Conservation (phyloP, 2,888 invertebrate genomes). For the Noctua fimbriata region DNA sequence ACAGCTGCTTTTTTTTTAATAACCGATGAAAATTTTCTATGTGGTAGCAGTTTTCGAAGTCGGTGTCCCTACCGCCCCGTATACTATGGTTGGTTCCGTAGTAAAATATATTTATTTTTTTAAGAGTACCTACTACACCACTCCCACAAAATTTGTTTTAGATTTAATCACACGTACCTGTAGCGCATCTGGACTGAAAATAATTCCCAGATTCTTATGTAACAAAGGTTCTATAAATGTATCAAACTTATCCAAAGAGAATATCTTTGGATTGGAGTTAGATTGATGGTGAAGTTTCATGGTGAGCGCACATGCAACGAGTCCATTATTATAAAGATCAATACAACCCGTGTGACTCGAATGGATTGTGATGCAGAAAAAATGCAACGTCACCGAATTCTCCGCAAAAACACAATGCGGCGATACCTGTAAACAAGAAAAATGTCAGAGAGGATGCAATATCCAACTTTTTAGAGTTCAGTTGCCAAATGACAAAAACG, state of each 20-base stretch:
- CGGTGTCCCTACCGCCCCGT: no score
- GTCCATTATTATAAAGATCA: slow-evolving; percentile 86
- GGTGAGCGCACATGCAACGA: slow-evolving; percentile 82
- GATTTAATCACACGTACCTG: slow-evolving; percentile 71
- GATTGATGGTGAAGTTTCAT: slow-evolving; percentile 84
- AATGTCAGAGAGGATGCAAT: neutral
- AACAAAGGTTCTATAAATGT: slow-evolving; percentile 85
- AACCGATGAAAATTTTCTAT: no score
- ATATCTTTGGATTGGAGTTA: slow-evolving; percentile 79
- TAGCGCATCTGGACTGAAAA: slow-evolving; percentile 83
- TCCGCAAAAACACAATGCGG: slow-evolving; percentile 87
- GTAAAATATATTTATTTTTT: neutral
- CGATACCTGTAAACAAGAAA: slow-evolving; percentile 78
- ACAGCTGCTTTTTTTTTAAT: no score
- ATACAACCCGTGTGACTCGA: slow-evolving; percentile 78
- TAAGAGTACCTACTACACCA: neutral
- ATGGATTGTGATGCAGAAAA: slow-evolving; percentile 84
- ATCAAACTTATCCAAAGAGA: slow-evolving; percentile 84
- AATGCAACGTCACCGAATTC: slow-evolving; percentile 85
- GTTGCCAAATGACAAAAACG: neutral
- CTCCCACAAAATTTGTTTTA: neutral
- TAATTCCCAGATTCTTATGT: slow-evolving; percentile 83
- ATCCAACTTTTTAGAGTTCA: neutral
- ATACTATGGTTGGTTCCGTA: neutral
- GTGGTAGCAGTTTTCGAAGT: no score